Conservation (phyloP, 2,888 invertebrate genomes). For the Odontocerum albicorne region DNA sequence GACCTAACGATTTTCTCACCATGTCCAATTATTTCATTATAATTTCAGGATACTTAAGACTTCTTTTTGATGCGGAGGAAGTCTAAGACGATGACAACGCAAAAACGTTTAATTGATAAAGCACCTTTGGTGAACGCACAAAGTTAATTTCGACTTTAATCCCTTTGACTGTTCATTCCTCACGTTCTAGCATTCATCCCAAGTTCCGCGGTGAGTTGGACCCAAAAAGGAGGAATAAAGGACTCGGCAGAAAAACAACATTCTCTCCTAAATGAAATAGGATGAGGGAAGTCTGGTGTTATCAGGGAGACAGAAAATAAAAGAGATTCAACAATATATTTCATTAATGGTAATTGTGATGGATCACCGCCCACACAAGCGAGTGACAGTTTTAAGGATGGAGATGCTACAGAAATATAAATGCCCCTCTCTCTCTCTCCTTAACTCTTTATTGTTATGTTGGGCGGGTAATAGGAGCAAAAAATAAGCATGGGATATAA, state of each 20-base stretch:
- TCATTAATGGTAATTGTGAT: constrained; percentile 37
- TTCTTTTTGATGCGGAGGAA: too few species aligned
- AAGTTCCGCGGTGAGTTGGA: background rate
- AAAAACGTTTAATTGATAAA: constrained; percentile 13
- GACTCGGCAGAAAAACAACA: background rate
- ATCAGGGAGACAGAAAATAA: constrained; percentile 29
- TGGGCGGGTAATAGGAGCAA: background rate
- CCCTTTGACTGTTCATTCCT: constrained; percentile 31
- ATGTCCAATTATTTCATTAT: too few species aligned
- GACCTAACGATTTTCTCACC: too few species aligned
- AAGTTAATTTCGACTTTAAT: constrained; percentile 29
- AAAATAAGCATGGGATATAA: background rate
- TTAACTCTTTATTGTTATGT: background rate
- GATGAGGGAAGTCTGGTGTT: constrained; percentile 11
- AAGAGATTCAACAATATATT: constrained; percentile 30
- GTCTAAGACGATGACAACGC: constrained; percentile 18
- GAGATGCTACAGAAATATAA: background rate
- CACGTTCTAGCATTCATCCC: constrained; percentile 25
- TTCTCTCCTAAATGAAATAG: background rate
- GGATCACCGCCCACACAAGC: constrained; percentile 29
- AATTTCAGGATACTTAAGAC: too few species aligned
- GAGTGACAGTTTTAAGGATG: constrained; percentile 30
- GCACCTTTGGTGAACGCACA: constrained; percentile 11
- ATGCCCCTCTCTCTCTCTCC: too few species aligned
- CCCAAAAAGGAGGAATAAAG: background rate